These are phyloP conservation scores for Taenioides sp. DNA, from an alignment of 2,797 vertebrate species.

Conservation along the genomic window DNA sequence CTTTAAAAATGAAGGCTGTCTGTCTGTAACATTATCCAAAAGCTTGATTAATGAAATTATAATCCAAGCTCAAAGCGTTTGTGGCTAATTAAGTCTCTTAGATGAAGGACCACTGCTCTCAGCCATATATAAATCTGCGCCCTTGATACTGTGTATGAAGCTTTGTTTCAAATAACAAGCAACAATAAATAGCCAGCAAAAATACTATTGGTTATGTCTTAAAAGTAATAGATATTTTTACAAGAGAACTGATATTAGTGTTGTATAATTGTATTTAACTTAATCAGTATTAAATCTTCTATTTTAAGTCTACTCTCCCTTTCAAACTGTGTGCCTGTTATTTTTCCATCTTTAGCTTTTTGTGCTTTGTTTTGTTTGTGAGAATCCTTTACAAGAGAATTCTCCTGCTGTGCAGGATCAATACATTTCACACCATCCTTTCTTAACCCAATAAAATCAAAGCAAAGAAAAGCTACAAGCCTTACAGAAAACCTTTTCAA, in stretches of 20 bases:
- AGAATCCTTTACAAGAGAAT: conserved; percentile 2
- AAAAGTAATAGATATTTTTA: neutral
- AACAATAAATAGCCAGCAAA: conserved; percentile 19
- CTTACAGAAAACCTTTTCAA: neutral
- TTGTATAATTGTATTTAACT: no score
- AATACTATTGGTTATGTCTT: conserved; percentile 17
- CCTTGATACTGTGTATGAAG: neutral
- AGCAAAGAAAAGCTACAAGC: conserved; percentile 10
- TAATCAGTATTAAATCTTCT: no score
- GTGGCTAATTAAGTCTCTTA: conserved; percentile 48
- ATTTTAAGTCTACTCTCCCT: neutral
- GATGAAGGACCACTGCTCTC: conserved; percentile 4
- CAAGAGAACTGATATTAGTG: neutral
- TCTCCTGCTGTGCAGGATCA: conserved; percentile 4
- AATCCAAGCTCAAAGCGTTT: conserved; percentile 56
- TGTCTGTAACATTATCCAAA: conserved; percentile 72
- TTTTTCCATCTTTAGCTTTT: neutral
- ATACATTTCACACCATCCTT: neutral
- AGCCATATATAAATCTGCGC: neutral
- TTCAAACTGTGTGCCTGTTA: neutral
- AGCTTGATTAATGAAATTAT: conserved; percentile 71
- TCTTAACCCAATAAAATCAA: conserved; percentile 6
- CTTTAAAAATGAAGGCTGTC: conserved; percentile 71
- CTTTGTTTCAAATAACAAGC: conserved; percentile 21
- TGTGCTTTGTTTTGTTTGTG: neutral